Evolutionary conservation across 1,140 invertebrate genomes (phyloP).

Genomic region (Eubasilissa regina): DNA sequence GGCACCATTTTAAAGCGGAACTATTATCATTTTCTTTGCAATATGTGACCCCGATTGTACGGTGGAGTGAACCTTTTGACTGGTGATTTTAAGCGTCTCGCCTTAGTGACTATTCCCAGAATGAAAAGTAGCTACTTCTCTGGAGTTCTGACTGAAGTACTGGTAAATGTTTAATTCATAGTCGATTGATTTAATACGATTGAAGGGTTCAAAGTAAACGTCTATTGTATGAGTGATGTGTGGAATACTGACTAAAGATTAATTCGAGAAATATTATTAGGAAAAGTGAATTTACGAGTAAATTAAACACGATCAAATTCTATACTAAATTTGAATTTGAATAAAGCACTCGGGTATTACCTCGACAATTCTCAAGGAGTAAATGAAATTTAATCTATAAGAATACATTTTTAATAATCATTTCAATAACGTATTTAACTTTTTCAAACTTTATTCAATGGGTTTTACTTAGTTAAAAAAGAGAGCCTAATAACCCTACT

Average conservation of each 20-base stretch:
- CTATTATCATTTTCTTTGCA: constrained; percentile 8
- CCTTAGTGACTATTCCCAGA: neutral
- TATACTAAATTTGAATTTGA: neutral
- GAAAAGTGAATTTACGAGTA: neutral
- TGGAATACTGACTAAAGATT: neutral
- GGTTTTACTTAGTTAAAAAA: too few species aligned
- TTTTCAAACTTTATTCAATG: neutral
- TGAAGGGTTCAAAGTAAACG: constrained; percentile 8
- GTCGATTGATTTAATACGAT: constrained; percentile 20
- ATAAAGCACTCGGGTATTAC: neutral
- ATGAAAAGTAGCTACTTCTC: neutral
- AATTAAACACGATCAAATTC: neutral
- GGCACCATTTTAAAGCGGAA: neutral
- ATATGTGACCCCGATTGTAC: neutral
- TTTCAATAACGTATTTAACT: neutral
- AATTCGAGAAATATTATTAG: neutral
- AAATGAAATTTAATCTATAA: too few species aligned
- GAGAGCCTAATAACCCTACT: too few species aligned
- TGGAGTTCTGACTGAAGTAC: constrained; percentile 14
- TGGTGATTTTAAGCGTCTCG: constrained; percentile 14
- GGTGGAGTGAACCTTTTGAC: neutral
- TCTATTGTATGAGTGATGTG: neutral
- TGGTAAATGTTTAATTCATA: constrained; percentile 14
- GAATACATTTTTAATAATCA: neutral
- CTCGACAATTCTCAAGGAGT: too few species aligned